Conservation (phyloP, 1,140 invertebrate species). For the Phthorimaea operculella region DNA sequence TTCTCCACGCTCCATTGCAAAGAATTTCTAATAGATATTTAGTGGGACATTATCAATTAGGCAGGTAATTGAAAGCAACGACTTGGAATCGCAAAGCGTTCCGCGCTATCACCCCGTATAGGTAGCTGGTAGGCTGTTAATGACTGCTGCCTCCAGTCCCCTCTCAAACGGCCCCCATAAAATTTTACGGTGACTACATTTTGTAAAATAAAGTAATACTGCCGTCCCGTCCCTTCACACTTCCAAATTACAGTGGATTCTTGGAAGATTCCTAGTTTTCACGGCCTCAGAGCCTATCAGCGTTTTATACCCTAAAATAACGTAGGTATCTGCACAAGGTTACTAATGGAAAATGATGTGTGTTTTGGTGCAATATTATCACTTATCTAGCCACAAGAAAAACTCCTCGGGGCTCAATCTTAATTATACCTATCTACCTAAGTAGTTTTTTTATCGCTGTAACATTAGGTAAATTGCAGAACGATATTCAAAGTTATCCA, state of each 20-base stretch:
- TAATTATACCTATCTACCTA: too few relatives aligned
- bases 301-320: too few relatives aligned
- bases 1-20: neutral
- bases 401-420: too few relatives aligned
- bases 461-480: too few relatives aligned
- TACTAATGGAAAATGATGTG: too few relatives aligned
- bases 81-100: conserved; percentile 18
- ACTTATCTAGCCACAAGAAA: too few relatives aligned
- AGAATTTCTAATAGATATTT: conserved; percentile 9
- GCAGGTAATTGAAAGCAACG: conserved; percentile 33
- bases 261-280: conserved; percentile 7
- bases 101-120: conserved; percentile 19
- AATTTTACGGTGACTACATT: conserved; percentile 52
- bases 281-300: neutral
- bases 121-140: conserved; percentile 35
- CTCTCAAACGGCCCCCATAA: conserved; percentile 34
- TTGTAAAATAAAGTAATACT: conserved; percentile 45
- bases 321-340: too few relatives aligned
- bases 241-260: conserved; percentile 16
- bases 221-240: conserved; percentile 17
- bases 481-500: too few relatives aligned
- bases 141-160: conserved; percentile 25
- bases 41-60: conserved; percentile 18
- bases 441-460: too few relatives aligned
- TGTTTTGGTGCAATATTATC: too few relatives aligned